These are phyloP conservation scores for Diplodus sargus DNA, from an alignment of 2,797 vertebrate genomes.

Conservation along the genomic window DNA sequence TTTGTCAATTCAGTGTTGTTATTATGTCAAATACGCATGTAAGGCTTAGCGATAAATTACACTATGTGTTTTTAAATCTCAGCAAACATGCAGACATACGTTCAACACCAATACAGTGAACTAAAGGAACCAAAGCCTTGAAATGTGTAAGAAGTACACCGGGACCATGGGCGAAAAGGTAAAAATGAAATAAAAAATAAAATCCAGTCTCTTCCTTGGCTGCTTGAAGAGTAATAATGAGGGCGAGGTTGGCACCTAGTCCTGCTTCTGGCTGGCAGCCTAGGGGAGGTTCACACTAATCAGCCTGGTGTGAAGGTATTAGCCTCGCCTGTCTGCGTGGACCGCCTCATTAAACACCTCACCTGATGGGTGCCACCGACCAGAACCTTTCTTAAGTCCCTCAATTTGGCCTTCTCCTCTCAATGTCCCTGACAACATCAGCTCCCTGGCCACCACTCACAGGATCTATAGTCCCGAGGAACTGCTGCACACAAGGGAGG, in stretches of 20 bases:
- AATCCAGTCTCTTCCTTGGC: conserved; percentile 29
- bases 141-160: conserved; percentile 28
- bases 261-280: conserved; percentile 63
- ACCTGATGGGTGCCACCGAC: conserved; percentile 68
- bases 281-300: conserved; percentile 83
- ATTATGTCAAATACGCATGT: background rate
- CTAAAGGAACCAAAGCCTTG: background rate
- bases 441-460: conserved; percentile 16
- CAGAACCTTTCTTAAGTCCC: conserved; percentile 59
- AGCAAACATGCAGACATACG: background rate
- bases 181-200: conserved; percentile 7
- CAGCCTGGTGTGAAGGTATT: conserved; percentile 82
- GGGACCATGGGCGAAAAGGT: background rate
- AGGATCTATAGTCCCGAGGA: conserved; percentile 17
- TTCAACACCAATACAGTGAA: conserved; percentile 1
- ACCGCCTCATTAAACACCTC: conserved; percentile 81
- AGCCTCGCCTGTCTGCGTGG: conserved; percentile 69
- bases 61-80: conserved; percentile 4
- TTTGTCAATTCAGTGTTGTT: background rate
- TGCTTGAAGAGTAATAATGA: conserved; percentile 77
- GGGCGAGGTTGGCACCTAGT: conserved; percentile 63
- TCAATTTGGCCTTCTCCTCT: conserved; percentile 42
- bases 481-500: conserved; percentile 9
- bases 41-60: background rate
- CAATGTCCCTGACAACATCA: conserved; percentile 32